Evolutionary conservation across 2,113 vertebrate genomes (phyloP), one percentile per base, ranked within the genome.

Genomic region (Petromus typicus): DNA sequence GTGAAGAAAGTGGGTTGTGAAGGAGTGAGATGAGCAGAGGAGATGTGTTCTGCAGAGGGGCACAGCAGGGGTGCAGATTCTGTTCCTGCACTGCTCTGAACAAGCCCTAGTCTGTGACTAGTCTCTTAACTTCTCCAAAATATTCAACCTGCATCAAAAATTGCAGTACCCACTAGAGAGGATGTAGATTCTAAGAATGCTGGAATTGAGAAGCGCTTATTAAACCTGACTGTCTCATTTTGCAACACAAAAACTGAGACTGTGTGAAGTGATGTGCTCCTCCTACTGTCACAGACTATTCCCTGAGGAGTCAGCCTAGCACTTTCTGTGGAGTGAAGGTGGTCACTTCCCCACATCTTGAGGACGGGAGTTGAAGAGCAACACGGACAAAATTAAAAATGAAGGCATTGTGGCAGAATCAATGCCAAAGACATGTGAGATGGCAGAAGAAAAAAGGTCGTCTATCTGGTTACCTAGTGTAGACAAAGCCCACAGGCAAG

Each of bases 401-500:
- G n/a, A 5, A 57, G 81, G 63, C 17, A 30, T 40, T 66, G 34
- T 30, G 23, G 30, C 6, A 48, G 9, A 92, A 67, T 67, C 73
- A 7, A 54, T 48, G 40, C 64, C n/a, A 48, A 40, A 48, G 64
- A 80, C 8, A 37, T 25, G 51, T 64, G 37, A 83, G 3, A 78
- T 16, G 25, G 51, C 5, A 16, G 86, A 87, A 86, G 51, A 22
- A 92, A 43, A 86, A 78, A 71, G 12, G 23, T 17, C 3, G 27
- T 56, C 0, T 5, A 48, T 88, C 92, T 54, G 14, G 86, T 87
- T 79, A 56, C 69, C 63, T 14, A 13, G 16, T 90, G 23, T 25
- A 59, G 67, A 95, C 84, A 94, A 37, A 92, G 63, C 51, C 85
- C 82, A 95, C 87, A 48, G 75, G 94, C 91, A 96, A 14, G 40